phyloP scores from a whole-genome alignment of 2,113 vertebrate species.

The Odocoileus hemionus region DNA sequence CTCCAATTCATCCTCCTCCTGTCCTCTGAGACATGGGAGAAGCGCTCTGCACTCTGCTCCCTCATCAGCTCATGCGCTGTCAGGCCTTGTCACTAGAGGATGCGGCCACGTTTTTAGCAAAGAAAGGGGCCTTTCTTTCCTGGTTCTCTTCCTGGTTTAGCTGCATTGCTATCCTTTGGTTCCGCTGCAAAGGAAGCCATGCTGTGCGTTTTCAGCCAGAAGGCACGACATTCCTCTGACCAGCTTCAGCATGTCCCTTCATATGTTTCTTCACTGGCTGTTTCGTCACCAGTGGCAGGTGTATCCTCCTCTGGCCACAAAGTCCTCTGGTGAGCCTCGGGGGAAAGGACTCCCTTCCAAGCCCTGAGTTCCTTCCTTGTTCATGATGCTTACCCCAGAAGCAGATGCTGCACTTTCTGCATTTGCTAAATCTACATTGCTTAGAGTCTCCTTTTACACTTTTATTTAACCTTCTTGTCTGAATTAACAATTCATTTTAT shows the following conservation, averaged over 20 bases:
- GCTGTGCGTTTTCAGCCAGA: not conserved
- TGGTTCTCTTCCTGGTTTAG: not conserved
- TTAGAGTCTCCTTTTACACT: not conserved
- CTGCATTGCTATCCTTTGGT: not conserved
- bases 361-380: not conserved
- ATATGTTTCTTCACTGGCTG: not conserved
- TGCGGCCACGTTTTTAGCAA: too few relatives aligned
- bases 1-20: not conserved
- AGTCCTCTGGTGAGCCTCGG: not conserved
- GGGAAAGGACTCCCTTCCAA: not conserved
- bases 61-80: not conserved
- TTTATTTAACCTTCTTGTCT: not conserved
- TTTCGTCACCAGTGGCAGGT: not conserved
- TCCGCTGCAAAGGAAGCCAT: not conserved
- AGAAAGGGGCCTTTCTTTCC: not conserved
- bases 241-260: not conserved
- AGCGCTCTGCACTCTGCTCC: not conserved
- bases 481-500: not conserved
- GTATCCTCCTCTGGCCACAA: accelerated
- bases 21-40: not conserved
- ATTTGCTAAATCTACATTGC: not conserved
- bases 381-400: not conserved
- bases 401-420: not conserved
- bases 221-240: not conserved
- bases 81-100: not conserved